These are phyloP conservation scores for Tinamus major DNA, from an alignment of 2,797 vertebrate genomes.

Conservation along the genomic window DNA sequence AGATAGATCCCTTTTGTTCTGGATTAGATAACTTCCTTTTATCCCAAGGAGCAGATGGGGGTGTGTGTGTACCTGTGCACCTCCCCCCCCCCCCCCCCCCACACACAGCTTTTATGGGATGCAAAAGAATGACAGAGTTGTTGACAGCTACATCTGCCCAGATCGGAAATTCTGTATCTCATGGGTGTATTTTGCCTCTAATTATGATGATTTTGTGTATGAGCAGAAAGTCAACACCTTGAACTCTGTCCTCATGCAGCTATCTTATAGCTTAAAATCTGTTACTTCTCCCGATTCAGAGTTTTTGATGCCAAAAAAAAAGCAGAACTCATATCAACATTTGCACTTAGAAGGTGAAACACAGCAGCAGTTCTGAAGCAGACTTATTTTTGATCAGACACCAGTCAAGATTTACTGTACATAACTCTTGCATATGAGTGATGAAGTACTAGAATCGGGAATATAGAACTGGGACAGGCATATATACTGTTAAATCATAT, in stretches of 20 bases:
- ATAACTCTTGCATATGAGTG: not conserved
- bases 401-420: not conserved
- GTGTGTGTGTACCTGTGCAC: no score
- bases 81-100: no score
- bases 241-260: not conserved
- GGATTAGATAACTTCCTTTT: not conserved
- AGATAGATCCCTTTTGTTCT: slow-evolving; percentile 2
- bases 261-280: not conserved
- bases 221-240: not conserved
- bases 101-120: not conserved
- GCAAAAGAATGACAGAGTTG: not conserved
- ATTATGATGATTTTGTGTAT: not conserved
- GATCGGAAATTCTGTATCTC: not conserved
- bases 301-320: not conserved
- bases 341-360: not conserved
- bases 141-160: not conserved
- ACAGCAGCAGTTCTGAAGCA: not conserved
- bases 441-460: not conserved
- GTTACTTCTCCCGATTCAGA: not conserved
- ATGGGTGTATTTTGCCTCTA: not conserved
- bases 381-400: not conserved
- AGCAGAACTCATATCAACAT: not conserved
- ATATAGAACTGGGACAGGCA: not conserved
- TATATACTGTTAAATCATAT: not conserved
- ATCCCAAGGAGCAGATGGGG: slow-evolving; percentile 30